These are phyloP conservation scores for Sinella curviseta DNA, from an alignment of 1,140 invertebrate species.

Conservation along the genomic window DNA sequence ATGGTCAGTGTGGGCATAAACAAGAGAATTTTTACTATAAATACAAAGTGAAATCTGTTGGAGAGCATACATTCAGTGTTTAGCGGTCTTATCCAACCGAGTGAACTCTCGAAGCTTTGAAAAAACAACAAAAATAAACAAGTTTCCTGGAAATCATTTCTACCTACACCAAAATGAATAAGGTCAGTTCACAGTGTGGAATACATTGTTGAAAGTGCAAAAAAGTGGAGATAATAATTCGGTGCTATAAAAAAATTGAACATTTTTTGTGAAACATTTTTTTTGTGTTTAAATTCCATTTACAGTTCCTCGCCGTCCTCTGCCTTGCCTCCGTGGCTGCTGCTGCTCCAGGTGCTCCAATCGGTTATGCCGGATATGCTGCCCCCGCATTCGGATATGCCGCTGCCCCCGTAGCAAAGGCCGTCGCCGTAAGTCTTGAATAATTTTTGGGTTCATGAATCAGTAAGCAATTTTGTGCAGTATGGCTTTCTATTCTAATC, in stretches of 20 bases:
- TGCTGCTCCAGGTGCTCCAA: background rate
- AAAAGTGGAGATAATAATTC: background rate
- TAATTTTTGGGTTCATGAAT: background rate
- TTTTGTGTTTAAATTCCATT: background rate
- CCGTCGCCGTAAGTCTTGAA: background rate
- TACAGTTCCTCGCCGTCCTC: background rate
- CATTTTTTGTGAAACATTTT: background rate
- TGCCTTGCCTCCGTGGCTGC: background rate
- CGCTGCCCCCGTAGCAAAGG: background rate
- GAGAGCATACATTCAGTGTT: background rate
- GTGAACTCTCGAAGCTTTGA: background rate
- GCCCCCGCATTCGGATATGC: background rate
- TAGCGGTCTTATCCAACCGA: background rate
- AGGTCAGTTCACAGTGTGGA: background rate
- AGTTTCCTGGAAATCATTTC: background rate
- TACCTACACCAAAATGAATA: background rate
- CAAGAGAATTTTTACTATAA: background rate
- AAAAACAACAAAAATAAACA: background rate
- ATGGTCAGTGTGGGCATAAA: background rate
- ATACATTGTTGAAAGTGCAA: background rate
- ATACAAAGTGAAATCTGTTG: conserved; percentile 4
- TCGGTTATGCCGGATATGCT: background rate
- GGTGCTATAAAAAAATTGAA: no score
- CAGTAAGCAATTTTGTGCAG: background rate
- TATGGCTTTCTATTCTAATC: background rate